A percentile compares a stretch with the other conserved stretches of the same genome.
Evolutionary conservation across 2,888 invertebrate species (phyloP).

Genomic region (Leptinotarsa peninsularis): DNA sequence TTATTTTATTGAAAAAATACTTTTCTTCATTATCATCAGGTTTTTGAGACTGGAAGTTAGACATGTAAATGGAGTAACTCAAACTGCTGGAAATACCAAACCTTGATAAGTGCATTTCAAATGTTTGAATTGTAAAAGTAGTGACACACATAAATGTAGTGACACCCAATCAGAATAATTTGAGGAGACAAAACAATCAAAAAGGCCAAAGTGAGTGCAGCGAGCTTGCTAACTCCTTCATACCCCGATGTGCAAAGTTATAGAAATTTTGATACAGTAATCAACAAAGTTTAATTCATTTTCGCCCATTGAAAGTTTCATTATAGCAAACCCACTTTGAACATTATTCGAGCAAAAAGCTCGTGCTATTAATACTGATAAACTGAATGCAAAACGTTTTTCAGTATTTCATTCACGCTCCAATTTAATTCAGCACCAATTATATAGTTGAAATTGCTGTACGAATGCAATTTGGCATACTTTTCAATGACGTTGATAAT

Average conservation of each 20-base stretch:
- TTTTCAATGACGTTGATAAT: background rate
- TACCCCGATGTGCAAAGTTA: background rate
- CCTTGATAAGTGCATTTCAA: too few species aligned
- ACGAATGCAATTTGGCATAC: slow-evolving; percentile 41
- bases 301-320: background rate
- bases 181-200: background rate
- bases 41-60: too few species aligned
- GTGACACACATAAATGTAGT: too few species aligned
- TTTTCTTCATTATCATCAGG: too few species aligned
- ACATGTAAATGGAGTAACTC: too few species aligned
- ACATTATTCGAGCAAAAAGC: slow-evolving; percentile 7
- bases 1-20: too few species aligned
- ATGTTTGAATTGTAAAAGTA: too few species aligned
- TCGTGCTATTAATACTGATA: slow-evolving; percentile 39
- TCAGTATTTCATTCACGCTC: slow-evolving; percentile 39
- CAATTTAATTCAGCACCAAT: slow-evolving; percentile 39
- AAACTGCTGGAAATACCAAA: too few species aligned
- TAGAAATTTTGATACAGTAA: background rate
- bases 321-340: background rate
- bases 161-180: too few species aligned
- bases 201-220: background rate
- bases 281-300: slow-evolving; percentile 3
- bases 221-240: background rate
- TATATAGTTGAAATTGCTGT: slow-evolving; percentile 35
- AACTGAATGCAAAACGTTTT: slow-evolving; percentile 44